Base-by-base conservation (phyloP, 2,797 vertebrate genomes). In the Brachymystax lenok region DNA sequence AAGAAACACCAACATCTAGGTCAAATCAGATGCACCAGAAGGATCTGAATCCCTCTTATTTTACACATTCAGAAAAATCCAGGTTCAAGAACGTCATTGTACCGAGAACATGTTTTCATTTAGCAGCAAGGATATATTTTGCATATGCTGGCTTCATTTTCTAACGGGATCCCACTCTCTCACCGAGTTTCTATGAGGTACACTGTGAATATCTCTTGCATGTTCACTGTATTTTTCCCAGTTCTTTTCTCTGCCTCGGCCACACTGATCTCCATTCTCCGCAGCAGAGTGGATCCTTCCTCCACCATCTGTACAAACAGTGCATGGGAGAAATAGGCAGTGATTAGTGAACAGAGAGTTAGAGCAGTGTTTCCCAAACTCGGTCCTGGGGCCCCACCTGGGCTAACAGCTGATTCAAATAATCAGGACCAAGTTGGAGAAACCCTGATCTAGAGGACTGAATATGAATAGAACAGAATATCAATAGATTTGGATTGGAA, bases 141-240 rank as follows among this genome's bases (percentile, higher is more conserved):
- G 16, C 30, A 61, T 7, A 3, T 13, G 40, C 33, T 35, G 33
- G 33, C 16, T 19, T 64, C 3, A 14, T 14, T 30, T 67, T n/a
- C n/a, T 4, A n/a, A 33, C 35, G 3, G 40, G 0, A 5, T 2
- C 5, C 2, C 10, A 1, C 16, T 2, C 1, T 30, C 94, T 86
- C 77, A 97, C 97, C 96, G 93, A 27, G 96, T 98, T 87, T 98
- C 97, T 5, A 98, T 91, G 81, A 98, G 96, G 89, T 98, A 98
- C 77, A 96, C 96, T 0, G 95, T 98, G 73, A 96, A 97, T 0
- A 94, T 96, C 92, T 98, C 97, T 83, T 96, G 96, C 92, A 97
- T 96, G 89, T 96, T 97, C 86, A 97, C 87, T 1, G 95, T 89
- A 54, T 96, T 97, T 81, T 95, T 97, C 51, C 96, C 96, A 24